phyloP scores from a whole-genome alignment of 2,797 vertebrate species.

The Morus bassanus region DNA sequence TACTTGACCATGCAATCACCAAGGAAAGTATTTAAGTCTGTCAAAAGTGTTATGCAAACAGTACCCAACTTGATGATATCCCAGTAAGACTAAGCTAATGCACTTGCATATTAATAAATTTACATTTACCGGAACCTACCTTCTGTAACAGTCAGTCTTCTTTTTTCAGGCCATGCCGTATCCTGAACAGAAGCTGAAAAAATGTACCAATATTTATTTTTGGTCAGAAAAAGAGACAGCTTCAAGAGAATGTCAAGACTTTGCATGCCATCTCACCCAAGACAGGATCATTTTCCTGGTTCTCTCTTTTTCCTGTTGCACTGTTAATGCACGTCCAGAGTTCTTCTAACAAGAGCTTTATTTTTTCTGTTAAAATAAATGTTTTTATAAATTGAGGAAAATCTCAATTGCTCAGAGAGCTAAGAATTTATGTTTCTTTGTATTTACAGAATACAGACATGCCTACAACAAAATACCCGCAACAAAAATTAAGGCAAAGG shows the following conservation, averaged over 20 bases:
- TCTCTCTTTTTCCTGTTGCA: constrained; percentile 62
- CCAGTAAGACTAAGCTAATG: neutral
- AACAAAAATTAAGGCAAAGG: neutral
- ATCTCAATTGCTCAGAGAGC: neutral
- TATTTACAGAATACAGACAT: neutral
- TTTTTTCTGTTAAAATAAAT: constrained; percentile 79
- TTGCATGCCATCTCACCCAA: constrained; percentile 51
- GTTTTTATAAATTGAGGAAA: neutral
- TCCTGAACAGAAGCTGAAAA: neutral
- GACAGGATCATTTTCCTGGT: constrained; percentile 35
- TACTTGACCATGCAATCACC: neutral
- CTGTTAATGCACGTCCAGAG: constrained; percentile 90
- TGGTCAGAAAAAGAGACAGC: neutral
- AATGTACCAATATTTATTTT: neutral
- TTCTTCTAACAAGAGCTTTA: constrained; percentile 84
- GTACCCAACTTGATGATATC: neutral
- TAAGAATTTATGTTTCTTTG: neutral
- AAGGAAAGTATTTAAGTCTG: neutral
- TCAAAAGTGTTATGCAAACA: neutral
- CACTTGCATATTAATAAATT: neutral
- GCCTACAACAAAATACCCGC: neutral
- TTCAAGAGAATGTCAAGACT: neutral
- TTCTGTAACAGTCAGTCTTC: neutral
- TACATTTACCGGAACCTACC: neutral
- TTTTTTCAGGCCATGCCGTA: neutral